These are phyloP conservation scores for Philonicus albiceps DNA, from an alignment of 2,888 invertebrate species.

Conservation along the genomic window DNA sequence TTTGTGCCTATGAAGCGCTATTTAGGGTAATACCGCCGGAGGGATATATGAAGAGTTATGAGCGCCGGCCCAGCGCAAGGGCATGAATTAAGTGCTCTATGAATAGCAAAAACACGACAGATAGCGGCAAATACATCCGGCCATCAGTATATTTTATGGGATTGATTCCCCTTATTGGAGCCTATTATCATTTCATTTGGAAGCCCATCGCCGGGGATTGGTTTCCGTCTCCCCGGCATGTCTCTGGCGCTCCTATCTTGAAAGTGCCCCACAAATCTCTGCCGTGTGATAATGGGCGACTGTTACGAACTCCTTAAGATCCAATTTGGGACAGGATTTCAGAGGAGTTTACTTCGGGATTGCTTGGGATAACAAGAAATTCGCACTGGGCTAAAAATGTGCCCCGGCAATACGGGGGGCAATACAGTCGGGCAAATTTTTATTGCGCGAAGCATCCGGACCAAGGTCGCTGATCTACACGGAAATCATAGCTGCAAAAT, in stretches of 20 bases:
- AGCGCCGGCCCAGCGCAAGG: background rate
- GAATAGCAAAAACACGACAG: constrained; percentile 16
- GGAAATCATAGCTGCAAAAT: background rate
- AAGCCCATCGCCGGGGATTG: background rate
- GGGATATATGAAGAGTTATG: constrained; percentile 14
- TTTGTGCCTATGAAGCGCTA: constrained; percentile 38
- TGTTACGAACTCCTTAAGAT: constrained; percentile 36
- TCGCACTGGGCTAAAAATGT: background rate
- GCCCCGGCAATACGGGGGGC: background rate
- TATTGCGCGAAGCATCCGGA: background rate
- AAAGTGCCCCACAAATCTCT: constrained; percentile 38
- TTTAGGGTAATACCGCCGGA: background rate
- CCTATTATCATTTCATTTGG: constrained; percentile 21
- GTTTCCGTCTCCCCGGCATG: background rate
- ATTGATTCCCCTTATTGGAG: constrained; percentile 31
- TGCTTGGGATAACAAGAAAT: background rate
- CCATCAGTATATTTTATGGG: constrained; percentile 16
- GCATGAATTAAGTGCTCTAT: constrained; percentile 20
- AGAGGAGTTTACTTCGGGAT: constrained; percentile 17
- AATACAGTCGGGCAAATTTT: background rate
- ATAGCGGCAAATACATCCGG: background rate
- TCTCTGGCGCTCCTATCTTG: background rate
- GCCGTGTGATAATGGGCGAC: constrained; percentile 22
- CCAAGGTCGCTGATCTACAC: background rate
- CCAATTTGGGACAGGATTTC: constrained; percentile 39